Conservation (phyloP, 1,140 invertebrate species). For the Drosophila novamexicana region DNA sequence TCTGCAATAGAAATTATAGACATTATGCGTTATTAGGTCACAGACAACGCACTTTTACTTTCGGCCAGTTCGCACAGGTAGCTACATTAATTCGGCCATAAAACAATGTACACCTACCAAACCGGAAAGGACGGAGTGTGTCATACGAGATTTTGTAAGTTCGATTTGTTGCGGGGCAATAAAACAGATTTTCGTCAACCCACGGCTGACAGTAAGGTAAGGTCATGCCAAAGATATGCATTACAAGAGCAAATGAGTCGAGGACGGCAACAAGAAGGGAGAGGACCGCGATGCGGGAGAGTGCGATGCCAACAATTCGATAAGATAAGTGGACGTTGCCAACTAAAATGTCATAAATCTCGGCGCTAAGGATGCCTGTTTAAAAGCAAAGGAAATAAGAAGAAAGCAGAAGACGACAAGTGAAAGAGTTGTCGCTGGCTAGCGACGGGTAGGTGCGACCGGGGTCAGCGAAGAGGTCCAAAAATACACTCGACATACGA, state of each 20-base stretch:
- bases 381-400: slow-evolving; percentile 51
- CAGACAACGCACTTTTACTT: slow-evolving; percentile 54
- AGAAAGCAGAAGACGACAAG: slow-evolving; percentile 61
- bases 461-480: slow-evolving; percentile 48
- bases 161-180: slow-evolving; percentile 12
- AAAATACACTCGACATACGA: slow-evolving; percentile 78
- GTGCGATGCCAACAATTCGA: slow-evolving; percentile 78
- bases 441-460: slow-evolving; percentile 26
- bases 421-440: slow-evolving; percentile 72
- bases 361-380: slow-evolving; percentile 75
- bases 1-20: slow-evolving; percentile 18
- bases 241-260: slow-evolving; percentile 24
- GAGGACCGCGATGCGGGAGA: slow-evolving; percentile 3
- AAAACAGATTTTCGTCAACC: slow-evolving; percentile 41
- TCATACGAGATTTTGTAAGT: slow-evolving; percentile 28
- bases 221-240: slow-evolving; percentile 71
- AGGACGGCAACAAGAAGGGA: neutral
- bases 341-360: slow-evolving; percentile 84
- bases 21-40: slow-evolving; percentile 65
- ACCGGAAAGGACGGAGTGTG: slow-evolving; percentile 12
- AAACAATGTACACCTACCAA: slow-evolving; percentile 16
- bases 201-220: slow-evolving; percentile 44
- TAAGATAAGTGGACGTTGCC: slow-evolving; percentile 83
- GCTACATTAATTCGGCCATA: slow-evolving; percentile 59
- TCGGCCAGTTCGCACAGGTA: slow-evolving; percentile 51